Base-by-base conservation (phyloP, 2,113 vertebrate species). In the Zapus hudsonius region DNA sequence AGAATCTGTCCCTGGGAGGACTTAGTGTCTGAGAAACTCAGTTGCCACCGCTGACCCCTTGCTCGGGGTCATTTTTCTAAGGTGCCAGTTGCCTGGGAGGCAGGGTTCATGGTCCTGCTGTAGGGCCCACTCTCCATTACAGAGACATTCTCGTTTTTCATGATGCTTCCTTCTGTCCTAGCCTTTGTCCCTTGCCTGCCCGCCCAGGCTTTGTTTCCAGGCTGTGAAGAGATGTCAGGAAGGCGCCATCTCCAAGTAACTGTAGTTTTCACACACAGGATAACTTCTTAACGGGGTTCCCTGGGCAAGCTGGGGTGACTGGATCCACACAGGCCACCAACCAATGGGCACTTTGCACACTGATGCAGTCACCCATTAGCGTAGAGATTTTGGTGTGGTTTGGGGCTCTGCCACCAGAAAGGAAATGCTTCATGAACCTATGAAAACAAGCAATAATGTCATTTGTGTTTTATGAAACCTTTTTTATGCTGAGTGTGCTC, bases 141-240 rank as follows among this genome's bases (percentile, higher is more conserved):
- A 83, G 91, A 89, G 88, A 69, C 78, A 44, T 89, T n/a, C 95
- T 96, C 96, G 95, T 96, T 96, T 96, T 97, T 97, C 96, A 96
- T 92, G 79, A 36, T 1, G 74, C 61, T 57, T n/a, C 79, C 84
- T 84, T 87, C 36, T 66, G 91, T 93, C 70, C 84, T 55, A 95
- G 96, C 94, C 82, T 87, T 96, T 97, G 93, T 96, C 70, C 78
- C 95, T n/a, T n/a, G n/a, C n/a, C n/a, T n/a, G n/a, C n/a, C n/a
- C 29, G 3, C 72, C 85, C 42, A 83, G 36, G 88, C 94, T 97
- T 97, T 97, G 94, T 97, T 88, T 96, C 82, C 55, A 29, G 10
- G 19, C 76, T 93, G 91, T 92, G 93, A 96, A 92, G 92, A 63
- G 96, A 96, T 52, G 64, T 88, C 64, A 78, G 93, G 92, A 87